Evolutionary conservation across 1,140 invertebrate genomes (phyloP), one percentile per base, ranked within the genome.

Genomic region (Drosophila jambulina): DNA sequence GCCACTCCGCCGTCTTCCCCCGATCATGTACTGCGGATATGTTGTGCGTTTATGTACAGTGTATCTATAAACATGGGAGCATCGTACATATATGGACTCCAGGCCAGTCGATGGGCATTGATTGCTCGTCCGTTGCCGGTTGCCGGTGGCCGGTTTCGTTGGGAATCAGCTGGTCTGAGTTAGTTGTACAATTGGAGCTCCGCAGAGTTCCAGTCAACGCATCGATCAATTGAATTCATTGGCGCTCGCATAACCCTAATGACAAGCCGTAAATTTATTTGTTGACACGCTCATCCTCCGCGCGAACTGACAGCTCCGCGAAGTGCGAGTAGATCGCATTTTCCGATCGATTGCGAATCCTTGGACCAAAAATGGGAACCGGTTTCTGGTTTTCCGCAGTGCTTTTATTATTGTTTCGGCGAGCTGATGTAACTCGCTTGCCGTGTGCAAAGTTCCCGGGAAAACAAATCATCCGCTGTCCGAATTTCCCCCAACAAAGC

Each of bases 101-200:
- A 56, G 40, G 10, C 38, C 62, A 72, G 29, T 48, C 42, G 69
- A 45, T 61, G 62, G 72, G 64, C 60, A 71, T 76, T 67, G 71
- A 78, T 88, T 87, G 85, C 42, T 5, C 29, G 29, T 65, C 49
- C n/a, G 49, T 65, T 43, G 53, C 46, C 76, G 62, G 63, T 63
- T 46, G 67, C 72, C 71, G 59, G 64, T 74, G 36, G 71, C 77
- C 80, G 69, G 84, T 88, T 90, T 81, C 43, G 60, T 81, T 84
- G 81, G 82, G 85, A 79, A 79, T 90, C 75, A 88, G 78, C 84
- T 90, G 75, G 85, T 78, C 67, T 79, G 53, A 86, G 86, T 82
- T 82, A 78, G 80, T 82, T 87, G 61, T 13, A 60, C 58, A 87
- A 87, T 74, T 82, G 79, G 64, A 69, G 67, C 60, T 42, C 29